A percentile compares a stretch with the other conserved stretches of the same genome.
Conservation (phyloP, 1,140 invertebrate species). For the Dufourea novaeangliae region DNA sequence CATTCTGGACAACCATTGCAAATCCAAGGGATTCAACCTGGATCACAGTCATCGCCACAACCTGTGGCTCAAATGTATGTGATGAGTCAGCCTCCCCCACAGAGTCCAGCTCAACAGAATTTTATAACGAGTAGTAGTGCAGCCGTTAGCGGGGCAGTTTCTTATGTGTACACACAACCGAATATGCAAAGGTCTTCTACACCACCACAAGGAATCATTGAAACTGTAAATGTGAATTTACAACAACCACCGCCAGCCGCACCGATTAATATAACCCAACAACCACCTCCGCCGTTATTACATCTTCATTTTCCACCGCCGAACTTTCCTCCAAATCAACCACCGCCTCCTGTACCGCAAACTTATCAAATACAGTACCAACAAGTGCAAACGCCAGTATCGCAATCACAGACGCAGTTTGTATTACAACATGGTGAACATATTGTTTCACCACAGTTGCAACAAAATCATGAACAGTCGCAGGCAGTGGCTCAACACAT, state of each 20-base stretch:
- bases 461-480: slow-evolving; percentile 74
- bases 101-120: slow-evolving; percentile 69
- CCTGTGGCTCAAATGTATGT: slow-evolving; percentile 80
- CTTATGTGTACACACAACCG: slow-evolving; percentile 79
- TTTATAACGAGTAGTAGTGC: slow-evolving; percentile 75
- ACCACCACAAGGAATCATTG: slow-evolving; percentile 76
- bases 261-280: slow-evolving; percentile 75
- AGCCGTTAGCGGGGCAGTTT: slow-evolving; percentile 74
- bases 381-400: slow-evolving; percentile 69
- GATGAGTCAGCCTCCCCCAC: slow-evolving; percentile 79
- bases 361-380: slow-evolving; percentile 80
- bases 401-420: slow-evolving; percentile 75
- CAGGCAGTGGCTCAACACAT: slow-evolving; percentile 70
- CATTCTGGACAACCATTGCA: slow-evolving; percentile 78
- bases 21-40: slow-evolving; percentile 76
- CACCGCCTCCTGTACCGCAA: slow-evolving; percentile 78
- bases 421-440: slow-evolving; percentile 76
- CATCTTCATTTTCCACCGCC: slow-evolving; percentile 79
- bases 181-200: slow-evolving; percentile 73
- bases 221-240: slow-evolving; percentile 78
- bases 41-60: slow-evolving; percentile 77
- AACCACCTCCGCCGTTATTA: slow-evolving; percentile 74
- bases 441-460: slow-evolving; percentile 71
- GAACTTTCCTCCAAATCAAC: slow-evolving; percentile 78
- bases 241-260: slow-evolving; percentile 78